Evolutionary conservation across 2,797 vertebrate species (phyloP), one percentile per base, ranked within the genome.

Genomic region (Scarus forsteni): DNA sequence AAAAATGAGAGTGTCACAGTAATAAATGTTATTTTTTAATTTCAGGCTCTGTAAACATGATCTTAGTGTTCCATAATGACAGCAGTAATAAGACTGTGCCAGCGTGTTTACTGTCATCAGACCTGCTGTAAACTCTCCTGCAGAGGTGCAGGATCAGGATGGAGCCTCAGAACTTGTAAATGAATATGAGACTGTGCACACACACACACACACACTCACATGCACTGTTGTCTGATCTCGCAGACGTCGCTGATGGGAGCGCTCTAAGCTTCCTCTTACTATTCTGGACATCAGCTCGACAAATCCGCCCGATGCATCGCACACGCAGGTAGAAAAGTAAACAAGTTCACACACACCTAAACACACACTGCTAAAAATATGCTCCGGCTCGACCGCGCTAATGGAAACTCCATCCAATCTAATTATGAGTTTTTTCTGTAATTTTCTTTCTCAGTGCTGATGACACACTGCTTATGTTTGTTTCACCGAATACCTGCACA

Each of bases 231-330:
- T 51, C 43, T 19, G 12, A 27, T 46, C 39, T 65, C 27, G 8
- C 44, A 60, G 66, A 64, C 53, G 54, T 43, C 3, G 16, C 36
- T 70, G 66, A 70, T 73, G 69, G 74, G 18, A 40, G 54, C 60
- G 43, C 62, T 45, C 59, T 80, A 81, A 83, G 73, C 73, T 67
- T 66, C 40, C 12, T 56, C 70, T 78, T 82, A 57, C 54, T 71
- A 82, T 82, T 84, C 81, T 56, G 66, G n/a, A 78, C 68, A 56
- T 38, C 75, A 61, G 15, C 61, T 65, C 36, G 12, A 63, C 54
- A 70, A 62, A 75, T 62, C 62, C 61, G 46, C 48, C 51, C 42
- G 57, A 27, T 61, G 35, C n/a, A 48, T 66, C 42, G 13, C 42
- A 42, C 18, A 48, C 35, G 36, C 46, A 16, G 27, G 46, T 64